Percentiles rank a stretch among this genome's conserved stretches.
phyloP scores from a whole-genome alignment of 2,797 vertebrate genomes.

The Poliocrania exsul region DNA sequence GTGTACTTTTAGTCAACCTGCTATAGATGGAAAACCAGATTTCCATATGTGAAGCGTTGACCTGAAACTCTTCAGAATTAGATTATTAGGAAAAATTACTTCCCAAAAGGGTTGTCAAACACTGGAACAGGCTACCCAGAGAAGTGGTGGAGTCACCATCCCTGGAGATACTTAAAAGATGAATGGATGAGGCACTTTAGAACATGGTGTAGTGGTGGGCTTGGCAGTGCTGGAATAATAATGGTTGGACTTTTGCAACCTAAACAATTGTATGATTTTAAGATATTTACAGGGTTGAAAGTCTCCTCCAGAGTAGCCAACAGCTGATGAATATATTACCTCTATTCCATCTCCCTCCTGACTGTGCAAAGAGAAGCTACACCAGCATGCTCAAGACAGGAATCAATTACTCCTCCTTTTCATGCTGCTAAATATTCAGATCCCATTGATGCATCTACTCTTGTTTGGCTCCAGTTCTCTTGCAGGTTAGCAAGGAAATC shows the following conservation, averaged over 20 bases:
- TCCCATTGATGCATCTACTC: background rate
- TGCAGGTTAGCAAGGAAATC: constrained; percentile 38
- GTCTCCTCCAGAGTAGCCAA: background rate
- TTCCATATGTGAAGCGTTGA: background rate
- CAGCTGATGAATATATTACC: constrained; percentile 19
- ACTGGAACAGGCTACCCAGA: background rate
- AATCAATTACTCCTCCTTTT: constrained; percentile 25
- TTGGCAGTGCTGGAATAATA: background rate
- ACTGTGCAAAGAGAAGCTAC: background rate
- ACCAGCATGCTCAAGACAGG: background rate
- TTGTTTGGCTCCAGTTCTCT: background rate
- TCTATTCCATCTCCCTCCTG: background rate
- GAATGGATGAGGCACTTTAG: background rate
- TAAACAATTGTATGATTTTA: background rate
- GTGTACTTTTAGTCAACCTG: background rate
- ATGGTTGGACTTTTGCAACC: background rate
- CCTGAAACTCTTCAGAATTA: background rate
- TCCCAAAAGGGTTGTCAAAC: background rate
- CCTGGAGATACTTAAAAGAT: background rate
- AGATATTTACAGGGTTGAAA: background rate
- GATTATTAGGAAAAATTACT: background rate
- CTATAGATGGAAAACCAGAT: background rate
- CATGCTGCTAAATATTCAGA: background rate
- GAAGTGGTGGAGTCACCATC: background rate
- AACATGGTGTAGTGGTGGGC: background rate